Conservation (phyloP, 1,140 invertebrate species). For the Penaeus chinensis region DNA sequence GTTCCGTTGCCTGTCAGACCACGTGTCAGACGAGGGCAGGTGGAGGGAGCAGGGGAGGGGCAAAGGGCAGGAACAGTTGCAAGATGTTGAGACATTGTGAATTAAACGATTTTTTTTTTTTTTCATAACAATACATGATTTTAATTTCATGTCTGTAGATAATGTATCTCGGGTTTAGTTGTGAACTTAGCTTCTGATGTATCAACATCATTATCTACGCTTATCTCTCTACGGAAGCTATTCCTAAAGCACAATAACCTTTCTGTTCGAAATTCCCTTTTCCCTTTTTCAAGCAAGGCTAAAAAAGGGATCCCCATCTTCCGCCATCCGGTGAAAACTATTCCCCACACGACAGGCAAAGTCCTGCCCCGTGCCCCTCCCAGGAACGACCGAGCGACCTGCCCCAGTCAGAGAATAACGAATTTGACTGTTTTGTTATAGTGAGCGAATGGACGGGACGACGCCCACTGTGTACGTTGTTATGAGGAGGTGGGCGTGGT, state of each 20-base stretch:
- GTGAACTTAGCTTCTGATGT: too few relatives aligned
- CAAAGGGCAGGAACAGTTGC: background rate
- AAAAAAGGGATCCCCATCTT: too few relatives aligned
- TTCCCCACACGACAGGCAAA: too few relatives aligned
- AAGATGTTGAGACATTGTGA: background rate
- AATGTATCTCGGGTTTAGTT: background rate
- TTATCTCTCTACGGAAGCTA: too few relatives aligned
- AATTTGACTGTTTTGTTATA: slow-evolving; percentile 16
- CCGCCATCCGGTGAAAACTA: too few relatives aligned
- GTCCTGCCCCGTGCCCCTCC: too few relatives aligned
- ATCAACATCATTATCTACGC: too few relatives aligned
- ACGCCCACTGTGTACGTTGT: background rate
- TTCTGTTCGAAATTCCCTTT: too few relatives aligned
- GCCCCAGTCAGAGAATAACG: background rate
- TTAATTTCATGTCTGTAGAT: background rate
- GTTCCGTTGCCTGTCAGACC: background rate
- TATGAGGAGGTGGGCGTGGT: background rate
- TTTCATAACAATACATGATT: background rate
- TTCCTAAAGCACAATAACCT: too few relatives aligned
- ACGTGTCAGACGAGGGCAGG: slow-evolving; percentile 1
- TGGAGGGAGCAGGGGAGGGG: background rate
- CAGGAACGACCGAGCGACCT: background rate
- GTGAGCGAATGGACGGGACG: background rate
- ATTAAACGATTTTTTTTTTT: too few relatives aligned
- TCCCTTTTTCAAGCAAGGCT: too few relatives aligned